These are phyloP conservation scores for Thyatira batis DNA, from an alignment of 2,888 invertebrate species.

Conservation along the genomic window DNA sequence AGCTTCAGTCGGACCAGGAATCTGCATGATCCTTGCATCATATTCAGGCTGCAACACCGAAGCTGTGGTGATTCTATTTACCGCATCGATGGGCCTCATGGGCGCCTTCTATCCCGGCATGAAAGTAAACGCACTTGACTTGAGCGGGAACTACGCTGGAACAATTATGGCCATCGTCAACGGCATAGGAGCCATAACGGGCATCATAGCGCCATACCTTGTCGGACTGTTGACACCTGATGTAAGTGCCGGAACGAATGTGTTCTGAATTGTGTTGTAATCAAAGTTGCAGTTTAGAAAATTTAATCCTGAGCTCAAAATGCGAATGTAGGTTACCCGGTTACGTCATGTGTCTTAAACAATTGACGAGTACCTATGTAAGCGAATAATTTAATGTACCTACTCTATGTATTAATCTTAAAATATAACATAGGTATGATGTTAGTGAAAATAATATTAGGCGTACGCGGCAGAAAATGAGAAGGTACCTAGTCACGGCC, in stretches of 20 bases:
- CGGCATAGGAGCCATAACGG: constrained; percentile 87
- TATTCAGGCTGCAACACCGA: constrained; percentile 86
- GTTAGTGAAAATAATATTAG: too few relatives aligned
- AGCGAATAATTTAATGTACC: constrained; percentile 15
- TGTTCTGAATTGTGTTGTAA: constrained; percentile 20
- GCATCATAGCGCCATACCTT: constrained; percentile 86
- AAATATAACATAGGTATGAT: too few relatives aligned
- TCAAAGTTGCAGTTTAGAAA: constrained; percentile 20
- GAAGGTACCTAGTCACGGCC: too few relatives aligned
- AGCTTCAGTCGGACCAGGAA: constrained; percentile 86
- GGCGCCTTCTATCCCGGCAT: constrained; percentile 87
- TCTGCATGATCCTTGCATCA: constrained; percentile 86
- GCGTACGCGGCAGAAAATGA: too few relatives aligned
- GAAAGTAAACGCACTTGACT: constrained; percentile 86
- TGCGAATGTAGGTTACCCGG: constrained; percentile 19
- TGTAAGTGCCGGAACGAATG: constrained; percentile 69
- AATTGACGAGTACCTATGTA: constrained; percentile 21
- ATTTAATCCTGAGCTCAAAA: constrained; percentile 6
- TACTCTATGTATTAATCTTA: too few relatives aligned
- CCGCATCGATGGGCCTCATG: constrained; percentile 86
- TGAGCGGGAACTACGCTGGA: constrained; percentile 86
- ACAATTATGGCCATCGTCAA: constrained; percentile 87
- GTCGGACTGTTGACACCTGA: constrained; percentile 85
- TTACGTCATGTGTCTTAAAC: constrained; percentile 19
- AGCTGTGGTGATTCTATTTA: constrained; percentile 84